Evolutionary conservation across 2,888 invertebrate genomes (phyloP), one percentile per base, ranked within the genome.

Genomic region (Sylvicola cinctus): DNA sequence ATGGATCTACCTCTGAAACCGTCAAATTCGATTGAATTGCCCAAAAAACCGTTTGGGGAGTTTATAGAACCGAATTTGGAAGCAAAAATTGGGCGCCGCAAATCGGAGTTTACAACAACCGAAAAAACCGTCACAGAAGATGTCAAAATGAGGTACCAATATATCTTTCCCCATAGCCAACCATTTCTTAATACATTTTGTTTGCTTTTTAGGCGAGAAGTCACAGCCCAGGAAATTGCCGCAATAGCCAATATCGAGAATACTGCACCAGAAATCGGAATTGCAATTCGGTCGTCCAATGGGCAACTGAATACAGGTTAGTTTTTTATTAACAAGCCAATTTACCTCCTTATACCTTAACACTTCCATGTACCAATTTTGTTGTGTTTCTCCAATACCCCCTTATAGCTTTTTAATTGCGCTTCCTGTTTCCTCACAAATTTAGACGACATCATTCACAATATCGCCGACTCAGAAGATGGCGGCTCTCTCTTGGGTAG

Each of bases 1-100:
- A 61, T 90, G 45, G 83, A 85, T 51, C 66, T 75, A 44, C 80
- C 85, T 1, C 80, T 81, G 0, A n/a, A n/a, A n/a, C 65, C 68
- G 1, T 70, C 77, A 1, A 68, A 71, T 12, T 66, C 70, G 13
- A 66, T 66, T 29, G 88, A 90, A 59, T 56, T 81, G 38, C 84
- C 88, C 2, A 72, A 73, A 42, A 64, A 73, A 41, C 76, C 76
- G 3, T 78, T 90, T 46, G 90, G 88, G 3, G 54, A 70, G 15
- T 80, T 87, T 48, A 72, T 71, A 39, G 75, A 76, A 47, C 77
- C 78, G 2, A 68, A 73, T 16, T 71, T 76, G 44, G 74, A 75
- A 43, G 70, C 71, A 40, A 76, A 77, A 33, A 73, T 77, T 38
- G 80, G 80, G 4, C 67, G 74, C 45, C 60, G 78, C 32, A 68